Evolutionary conservation across 2,113 vertebrate species (phyloP).

Genomic region (Psettodes erumei): DNA sequence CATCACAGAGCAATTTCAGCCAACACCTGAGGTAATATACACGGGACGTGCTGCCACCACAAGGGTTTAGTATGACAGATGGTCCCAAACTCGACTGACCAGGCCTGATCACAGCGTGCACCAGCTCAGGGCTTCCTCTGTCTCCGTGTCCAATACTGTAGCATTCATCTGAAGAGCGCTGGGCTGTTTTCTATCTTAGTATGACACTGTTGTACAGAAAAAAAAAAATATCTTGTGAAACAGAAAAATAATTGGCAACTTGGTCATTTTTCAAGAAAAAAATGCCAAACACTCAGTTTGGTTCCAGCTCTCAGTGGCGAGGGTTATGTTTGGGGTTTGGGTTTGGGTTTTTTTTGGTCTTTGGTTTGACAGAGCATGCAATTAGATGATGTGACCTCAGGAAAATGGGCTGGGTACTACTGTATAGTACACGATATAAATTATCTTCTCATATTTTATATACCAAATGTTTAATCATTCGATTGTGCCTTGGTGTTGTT

Average conservation of each 20-base stretch:
- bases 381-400: not conserved
- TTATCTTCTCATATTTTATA: not conserved
- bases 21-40: slow-evolving; percentile 35
- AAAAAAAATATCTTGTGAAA: no score
- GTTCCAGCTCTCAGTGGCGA: no score
- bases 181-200: slow-evolving; percentile 43
- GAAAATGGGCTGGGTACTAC: not conserved
- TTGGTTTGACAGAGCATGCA: not conserved
- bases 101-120: slow-evolving; percentile 51
- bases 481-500: not conserved
- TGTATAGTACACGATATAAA: no score
- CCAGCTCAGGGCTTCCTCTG: slow-evolving; percentile 42
- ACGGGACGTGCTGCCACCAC: slow-evolving; percentile 39
- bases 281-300: no score
- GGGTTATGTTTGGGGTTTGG: not conserved
- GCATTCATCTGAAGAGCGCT: slow-evolving; percentile 46
- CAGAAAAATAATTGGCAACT: not conserved
- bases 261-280: not conserved
- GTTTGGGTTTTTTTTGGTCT: slow-evolving; percentile 7
- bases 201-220: slow-evolving; percentile 26
- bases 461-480: not conserved
- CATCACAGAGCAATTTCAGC: slow-evolving; percentile 46
- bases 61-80: slow-evolving; percentile 50
- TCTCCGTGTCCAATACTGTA: slow-evolving; percentile 45
- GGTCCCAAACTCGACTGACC: slow-evolving; percentile 48